Evolutionary conservation across 2,113 vertebrate genomes (phyloP).

Genomic region (Pseudorasbora parva): DNA sequence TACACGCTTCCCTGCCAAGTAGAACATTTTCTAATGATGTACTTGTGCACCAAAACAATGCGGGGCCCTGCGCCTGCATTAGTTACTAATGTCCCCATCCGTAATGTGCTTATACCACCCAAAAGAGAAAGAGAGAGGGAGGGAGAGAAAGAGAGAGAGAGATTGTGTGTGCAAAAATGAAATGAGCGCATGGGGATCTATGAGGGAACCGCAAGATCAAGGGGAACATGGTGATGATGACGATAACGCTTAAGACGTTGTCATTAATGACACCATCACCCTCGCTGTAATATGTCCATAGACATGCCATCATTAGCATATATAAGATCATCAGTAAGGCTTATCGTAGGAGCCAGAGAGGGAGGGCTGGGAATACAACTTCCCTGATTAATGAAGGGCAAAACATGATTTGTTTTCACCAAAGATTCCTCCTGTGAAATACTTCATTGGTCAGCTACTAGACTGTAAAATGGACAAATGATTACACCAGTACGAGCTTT

Average conservation of each 20-base stretch:
- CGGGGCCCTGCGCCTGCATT: slow-evolving; percentile 76
- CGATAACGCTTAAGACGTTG: slow-evolving; percentile 78
- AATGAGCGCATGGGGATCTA: slow-evolving; percentile 66
- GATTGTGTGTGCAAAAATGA: slow-evolving; percentile 68
- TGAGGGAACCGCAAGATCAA: slow-evolving; percentile 68
- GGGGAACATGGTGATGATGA: slow-evolving; percentile 74
- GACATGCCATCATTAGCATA: slow-evolving; percentile 76
- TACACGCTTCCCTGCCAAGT: slow-evolving; percentile 82
- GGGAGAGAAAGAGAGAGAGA: slow-evolving; percentile 66
- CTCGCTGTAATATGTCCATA: slow-evolving; percentile 72
- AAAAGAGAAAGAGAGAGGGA: slow-evolving; percentile 75
- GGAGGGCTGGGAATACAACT: slow-evolving; percentile 58
- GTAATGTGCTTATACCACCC: slow-evolving; percentile 82
- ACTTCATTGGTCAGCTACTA: slow-evolving; percentile 32
- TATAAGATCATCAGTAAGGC: slow-evolving; percentile 69
- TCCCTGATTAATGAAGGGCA: slow-evolving; percentile 58
- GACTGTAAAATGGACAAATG: slow-evolving; percentile 34
- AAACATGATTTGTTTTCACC: slow-evolving; percentile 54
- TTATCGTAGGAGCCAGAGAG: slow-evolving; percentile 63
- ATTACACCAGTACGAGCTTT: slow-evolving; percentile 25
- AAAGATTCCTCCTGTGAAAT: slow-evolving; percentile 36
- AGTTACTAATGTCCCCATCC: slow-evolving; percentile 86
- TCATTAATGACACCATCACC: slow-evolving; percentile 76
- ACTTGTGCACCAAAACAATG: slow-evolving; percentile 81
- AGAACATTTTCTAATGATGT: slow-evolving; percentile 87